phyloP scores from a whole-genome alignment of 2,797 vertebrate genomes.

The Geotrypetes seraphini region DNA sequence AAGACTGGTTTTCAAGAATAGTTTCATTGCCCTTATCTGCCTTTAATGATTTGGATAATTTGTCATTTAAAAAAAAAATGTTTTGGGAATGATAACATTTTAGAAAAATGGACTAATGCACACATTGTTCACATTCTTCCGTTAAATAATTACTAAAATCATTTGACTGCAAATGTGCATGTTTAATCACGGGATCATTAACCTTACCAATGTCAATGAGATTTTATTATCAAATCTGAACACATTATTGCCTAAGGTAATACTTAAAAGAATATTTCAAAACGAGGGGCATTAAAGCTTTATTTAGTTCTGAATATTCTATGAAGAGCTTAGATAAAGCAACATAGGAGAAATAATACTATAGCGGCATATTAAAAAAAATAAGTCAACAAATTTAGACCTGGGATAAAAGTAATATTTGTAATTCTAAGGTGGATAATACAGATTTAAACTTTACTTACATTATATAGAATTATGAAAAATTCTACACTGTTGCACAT shows the following conservation, averaged over 20 bases:
- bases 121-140: constrained; percentile 23
- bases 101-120: constrained; percentile 9
- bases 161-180: constrained; percentile 45
- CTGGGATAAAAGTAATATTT: too few relatives aligned
- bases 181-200: constrained; percentile 61
- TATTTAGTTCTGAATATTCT: constrained; percentile 58
- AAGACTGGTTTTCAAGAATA: too few relatives aligned
- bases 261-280: constrained; percentile 50
- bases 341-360: too few relatives aligned
- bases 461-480: too few relatives aligned
- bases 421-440: too few relatives aligned
- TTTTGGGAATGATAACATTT: constrained; percentile 2
- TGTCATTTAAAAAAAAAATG: too few relatives aligned
- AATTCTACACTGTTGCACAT: too few relatives aligned
- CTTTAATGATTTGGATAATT: too few relatives aligned
- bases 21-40: too few relatives aligned
- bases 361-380: too few relatives aligned
- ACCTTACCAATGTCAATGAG: constrained; percentile 63
- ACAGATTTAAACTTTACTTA: too few relatives aligned
- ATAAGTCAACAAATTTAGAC: too few relatives aligned
- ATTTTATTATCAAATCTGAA: constrained; percentile 41
- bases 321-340: constrained; percentile 53
- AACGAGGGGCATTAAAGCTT: constrained; percentile 54
- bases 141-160: constrained; percentile 35
- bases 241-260: constrained; percentile 48